Evolutionary conservation across 2,888 invertebrate species (phyloP).

Genomic region (Platerodrilus igneus): DNA sequence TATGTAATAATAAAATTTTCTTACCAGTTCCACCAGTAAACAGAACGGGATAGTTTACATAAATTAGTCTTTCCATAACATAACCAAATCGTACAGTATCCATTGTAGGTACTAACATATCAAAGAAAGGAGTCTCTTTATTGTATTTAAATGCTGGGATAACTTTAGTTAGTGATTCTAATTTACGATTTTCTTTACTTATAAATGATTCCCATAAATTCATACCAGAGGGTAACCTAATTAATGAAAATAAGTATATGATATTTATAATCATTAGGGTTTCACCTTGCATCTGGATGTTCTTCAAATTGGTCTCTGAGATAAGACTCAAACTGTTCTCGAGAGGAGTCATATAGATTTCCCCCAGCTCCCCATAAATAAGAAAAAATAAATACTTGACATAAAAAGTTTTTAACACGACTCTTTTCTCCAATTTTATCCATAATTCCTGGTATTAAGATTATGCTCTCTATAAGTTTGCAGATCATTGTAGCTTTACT

Average conservation of each 20-base stretch:
- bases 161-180: slow-evolving; percentile 76
- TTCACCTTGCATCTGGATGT: slow-evolving; percentile 61
- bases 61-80: slow-evolving; percentile 69
- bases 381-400: slow-evolving; percentile 75
- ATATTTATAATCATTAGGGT: background rate
- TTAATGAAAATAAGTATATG: background rate
- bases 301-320: slow-evolving; percentile 66
- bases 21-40: slow-evolving; percentile 86
- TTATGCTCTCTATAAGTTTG: slow-evolving; percentile 64
- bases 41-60: slow-evolving; percentile 71
- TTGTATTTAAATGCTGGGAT: slow-evolving; percentile 71
- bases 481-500: slow-evolving; percentile 77
- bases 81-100: slow-evolving; percentile 86
- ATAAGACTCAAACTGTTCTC: slow-evolving; percentile 65
- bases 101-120: slow-evolving; percentile 85
- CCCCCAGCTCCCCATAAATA: slow-evolving; percentile 86
- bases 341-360: slow-evolving; percentile 67
- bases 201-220: slow-evolving; percentile 74
- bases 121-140: slow-evolving; percentile 71
- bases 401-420: slow-evolving; percentile 60
- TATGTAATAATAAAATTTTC: too few species aligned
- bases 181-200: slow-evolving; percentile 62
- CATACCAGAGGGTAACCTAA: slow-evolving; percentile 64
- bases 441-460: slow-evolving; percentile 56
- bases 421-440: slow-evolving; percentile 54